A percentile compares a stretch with the other conserved stretches of the same genome.
These are phyloP conservation scores for Dendrolimus houi DNA, from an alignment of 2,888 invertebrate species.

Conservation along the genomic window DNA sequence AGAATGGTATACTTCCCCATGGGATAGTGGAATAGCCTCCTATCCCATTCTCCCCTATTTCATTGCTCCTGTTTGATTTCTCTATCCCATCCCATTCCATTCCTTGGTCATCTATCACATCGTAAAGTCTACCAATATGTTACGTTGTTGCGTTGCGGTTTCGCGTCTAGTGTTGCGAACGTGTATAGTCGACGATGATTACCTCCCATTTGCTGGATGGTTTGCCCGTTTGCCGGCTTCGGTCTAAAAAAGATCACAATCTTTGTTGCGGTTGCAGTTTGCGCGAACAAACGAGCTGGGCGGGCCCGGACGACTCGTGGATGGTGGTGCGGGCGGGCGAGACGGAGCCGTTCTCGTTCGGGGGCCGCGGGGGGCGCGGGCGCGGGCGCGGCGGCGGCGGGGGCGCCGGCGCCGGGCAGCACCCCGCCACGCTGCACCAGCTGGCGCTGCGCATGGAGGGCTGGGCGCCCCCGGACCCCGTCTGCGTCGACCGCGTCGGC, in stretches of 20 bases:
- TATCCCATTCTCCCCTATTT: no score
- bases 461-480: slow-evolving; percentile 90
- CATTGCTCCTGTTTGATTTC: no score
- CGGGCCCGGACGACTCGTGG: slow-evolving; percentile 68
- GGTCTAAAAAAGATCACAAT: no score
- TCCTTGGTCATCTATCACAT: no score
- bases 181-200: no score
- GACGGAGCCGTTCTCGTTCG: slow-evolving; percentile 91
- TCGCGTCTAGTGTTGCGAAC: no score
- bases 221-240: not conserved
- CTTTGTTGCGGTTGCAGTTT: not conserved
- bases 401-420: slow-evolving; percentile 83
- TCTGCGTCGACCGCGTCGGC: slow-evolving; percentile 97
- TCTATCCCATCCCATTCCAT: no score
- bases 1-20: no score
- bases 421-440: slow-evolving; percentile 88
- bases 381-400: slow-evolving; percentile 55
- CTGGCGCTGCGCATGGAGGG: slow-evolving; percentile 92
- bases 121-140: no score
- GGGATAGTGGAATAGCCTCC: no score
- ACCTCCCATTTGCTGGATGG: no score
- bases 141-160: no score
- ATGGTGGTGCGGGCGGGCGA: slow-evolving; percentile 84
- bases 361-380: slow-evolving; percentile 80
- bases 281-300: slow-evolving; percentile 28